phyloP scores from a whole-genome alignment of 2,888 invertebrate species.

The Nezara viridula region DNA sequence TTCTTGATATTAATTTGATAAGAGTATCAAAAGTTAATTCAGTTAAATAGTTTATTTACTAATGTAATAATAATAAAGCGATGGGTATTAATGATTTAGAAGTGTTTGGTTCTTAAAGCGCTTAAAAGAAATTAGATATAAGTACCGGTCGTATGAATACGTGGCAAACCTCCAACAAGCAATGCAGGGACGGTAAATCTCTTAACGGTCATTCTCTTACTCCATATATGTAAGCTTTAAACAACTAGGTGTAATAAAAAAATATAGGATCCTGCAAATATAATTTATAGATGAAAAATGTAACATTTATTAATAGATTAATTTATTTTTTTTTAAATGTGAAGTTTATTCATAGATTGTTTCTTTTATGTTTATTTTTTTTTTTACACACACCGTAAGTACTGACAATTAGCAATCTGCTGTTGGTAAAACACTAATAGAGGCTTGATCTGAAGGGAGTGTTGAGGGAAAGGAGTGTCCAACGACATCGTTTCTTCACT shows the following conservation, averaged over 20 bases:
- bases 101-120: not conserved
- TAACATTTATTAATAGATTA: too few relatives aligned
- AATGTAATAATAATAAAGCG: not conserved
- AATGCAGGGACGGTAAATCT: slow-evolving; percentile 3
- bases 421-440: too few relatives aligned
- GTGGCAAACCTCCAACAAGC: not conserved
- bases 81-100: not conserved
- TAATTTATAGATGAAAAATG: too few relatives aligned
- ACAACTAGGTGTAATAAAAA: not conserved
- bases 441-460: too few relatives aligned
- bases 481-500: too few relatives aligned
- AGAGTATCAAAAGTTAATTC: not conserved
- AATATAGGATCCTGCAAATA: not conserved
- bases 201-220: not conserved
- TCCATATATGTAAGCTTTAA: not conserved
- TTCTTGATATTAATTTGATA: too few relatives aligned
- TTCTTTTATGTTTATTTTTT: too few relatives aligned
- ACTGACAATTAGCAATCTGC: too few relatives aligned
- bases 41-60: not conserved
- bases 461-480: too few relatives aligned
- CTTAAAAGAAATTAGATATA: not conserved
- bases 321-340: too few relatives aligned
- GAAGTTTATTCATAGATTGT: too few relatives aligned
- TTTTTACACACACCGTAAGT: too few relatives aligned
- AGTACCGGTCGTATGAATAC: not conserved